Evolutionary conservation across 1,140 invertebrate genomes (phyloP).

Genomic region (Pseudachorutes palmiensis): DNA sequence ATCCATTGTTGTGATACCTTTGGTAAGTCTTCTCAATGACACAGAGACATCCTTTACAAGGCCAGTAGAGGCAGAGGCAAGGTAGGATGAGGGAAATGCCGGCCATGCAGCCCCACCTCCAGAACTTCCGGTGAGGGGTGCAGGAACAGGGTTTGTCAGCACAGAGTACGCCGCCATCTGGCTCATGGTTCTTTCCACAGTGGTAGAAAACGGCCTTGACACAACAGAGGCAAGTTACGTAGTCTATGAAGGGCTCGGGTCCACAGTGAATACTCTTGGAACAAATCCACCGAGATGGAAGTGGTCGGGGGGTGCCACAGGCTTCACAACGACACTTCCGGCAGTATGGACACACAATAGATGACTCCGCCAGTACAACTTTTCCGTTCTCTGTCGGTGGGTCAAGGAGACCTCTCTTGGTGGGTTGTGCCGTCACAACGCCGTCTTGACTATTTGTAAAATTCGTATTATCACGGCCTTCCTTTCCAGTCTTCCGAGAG

Average conservation of each 20-base stretch:
- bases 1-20: constrained; percentile 61
- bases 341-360: constrained; percentile 76
- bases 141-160: constrained; percentile 81
- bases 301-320: constrained; percentile 68
- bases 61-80: constrained; percentile 86
- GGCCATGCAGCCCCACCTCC: constrained; percentile 75
- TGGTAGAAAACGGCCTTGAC: constrained; percentile 88
- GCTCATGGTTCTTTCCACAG: constrained; percentile 63
- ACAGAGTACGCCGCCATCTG: constrained; percentile 57
- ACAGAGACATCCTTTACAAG: constrained; percentile 67
- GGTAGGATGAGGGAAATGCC: constrained; percentile 70
- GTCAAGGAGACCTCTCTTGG: constrained; percentile 29
- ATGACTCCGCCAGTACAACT: constrained; percentile 39
- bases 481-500: constrained; percentile 20
- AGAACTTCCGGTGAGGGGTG: constrained; percentile 56
- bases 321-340: constrained; percentile 75
- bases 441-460: constrained; percentile 24
- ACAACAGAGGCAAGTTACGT: constrained; percentile 83
- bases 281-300: constrained; percentile 81
- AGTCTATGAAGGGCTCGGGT: constrained; percentile 74
- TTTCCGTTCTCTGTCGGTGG: constrained; percentile 32
- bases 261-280: constrained; percentile 75
- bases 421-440: constrained; percentile 35
- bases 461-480: constrained; percentile 17
- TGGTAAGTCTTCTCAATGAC: constrained; percentile 72